Percentiles rank a stretch among this genome's conserved stretches.
Evolutionary conservation across 2,797 vertebrate genomes (phyloP).

Genomic region (Nannoperca australis): DNA sequence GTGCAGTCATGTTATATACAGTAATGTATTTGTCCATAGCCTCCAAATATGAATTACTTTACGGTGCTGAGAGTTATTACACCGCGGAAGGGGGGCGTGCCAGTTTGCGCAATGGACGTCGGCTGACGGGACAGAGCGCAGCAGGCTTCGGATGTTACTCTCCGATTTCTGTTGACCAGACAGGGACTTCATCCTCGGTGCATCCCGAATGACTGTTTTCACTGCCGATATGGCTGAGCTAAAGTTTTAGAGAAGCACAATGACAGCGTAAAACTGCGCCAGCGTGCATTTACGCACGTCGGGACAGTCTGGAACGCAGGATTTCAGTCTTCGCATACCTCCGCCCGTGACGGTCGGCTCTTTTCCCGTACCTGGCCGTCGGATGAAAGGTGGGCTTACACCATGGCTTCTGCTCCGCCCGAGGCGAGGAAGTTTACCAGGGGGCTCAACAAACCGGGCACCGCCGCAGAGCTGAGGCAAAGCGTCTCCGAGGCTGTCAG

Average conservation of each 20-base stretch:
- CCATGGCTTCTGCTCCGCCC: slow-evolving; percentile 82
- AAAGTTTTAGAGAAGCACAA: slow-evolving; percentile 19
- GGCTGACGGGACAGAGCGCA: slow-evolving; percentile 48
- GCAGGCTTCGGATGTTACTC: slow-evolving; percentile 25
- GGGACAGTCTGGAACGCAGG: slow-evolving; percentile 19
- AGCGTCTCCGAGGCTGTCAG: slow-evolving; percentile 96
- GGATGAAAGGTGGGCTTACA: slow-evolving; percentile 45
- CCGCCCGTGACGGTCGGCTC: not conserved
- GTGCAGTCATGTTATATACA: not conserved
- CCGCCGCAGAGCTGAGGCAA: slow-evolving; percentile 94
- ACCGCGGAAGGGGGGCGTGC: slow-evolving; percentile 55
- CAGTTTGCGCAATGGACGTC: slow-evolving; percentile 44
- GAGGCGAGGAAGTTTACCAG: slow-evolving; percentile 96
- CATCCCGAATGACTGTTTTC: not conserved
- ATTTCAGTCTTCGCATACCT: not conserved
- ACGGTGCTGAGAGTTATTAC: not conserved
- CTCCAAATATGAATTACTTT: not conserved
- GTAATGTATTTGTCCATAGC: not conserved
- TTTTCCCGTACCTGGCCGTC: slow-evolving; percentile 15
- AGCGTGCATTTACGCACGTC: slow-evolving; percentile 45
- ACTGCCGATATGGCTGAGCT: not conserved
- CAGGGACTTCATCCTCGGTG: not conserved
- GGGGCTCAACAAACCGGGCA: slow-evolving; percentile 94
- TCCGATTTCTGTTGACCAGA: not conserved
- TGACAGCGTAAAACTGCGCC: slow-evolving; percentile 34